Base-by-base conservation (phyloP, 2,113 vertebrate species). In the Corythoichthys haematopterus region DNA sequence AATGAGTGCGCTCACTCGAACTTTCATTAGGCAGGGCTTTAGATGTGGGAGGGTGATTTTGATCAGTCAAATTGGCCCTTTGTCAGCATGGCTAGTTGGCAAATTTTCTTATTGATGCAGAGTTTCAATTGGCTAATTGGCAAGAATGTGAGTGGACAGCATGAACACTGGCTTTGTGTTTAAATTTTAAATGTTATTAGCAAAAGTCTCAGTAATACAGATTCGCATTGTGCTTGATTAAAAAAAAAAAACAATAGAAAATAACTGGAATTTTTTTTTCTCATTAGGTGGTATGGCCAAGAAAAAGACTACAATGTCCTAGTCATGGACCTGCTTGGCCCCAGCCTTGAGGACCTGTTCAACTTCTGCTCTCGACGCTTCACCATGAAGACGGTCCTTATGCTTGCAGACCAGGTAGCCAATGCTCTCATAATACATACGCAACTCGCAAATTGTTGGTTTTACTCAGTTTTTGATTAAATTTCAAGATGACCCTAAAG, bases 351-450 rank as follows among this genome's bases (percentile, higher is more conserved):
- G 88, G 97, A 99, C 78, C 93, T 99, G 55, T 99, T 99, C 90
- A 99, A 98, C 90, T 98, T 98, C 91, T 99, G 97, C 91, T 99
- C 97, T 64, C 96, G 97, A 81, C 96, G 96, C 80, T 99, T 99
- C 91, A 98, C 97, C 58, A 98, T 99, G 97, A 99, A 99, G 92
- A 99, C 97, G 60, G 96, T 99, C 85, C 97, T 99, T 72, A 98
- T 99, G 97, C 92, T 99, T 90, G 97, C 97, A 91, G 97, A 99
- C 91, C 96, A 99, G 96, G 97, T 99, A 92, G 60, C 40, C 20
- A 28, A 33, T n/a, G 16, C 60, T 13, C 12, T 14, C 40, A 46
- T 14, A 12, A 33, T 28, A 33, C 33, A 57, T 57, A 36, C 55
- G 35, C 2, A 0, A 13, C 53, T 35, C 28, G 13, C 53, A 35